phyloP scores from a whole-genome alignment of 2,113 vertebrate genomes.

The Ariopsis seemanni region DNA sequence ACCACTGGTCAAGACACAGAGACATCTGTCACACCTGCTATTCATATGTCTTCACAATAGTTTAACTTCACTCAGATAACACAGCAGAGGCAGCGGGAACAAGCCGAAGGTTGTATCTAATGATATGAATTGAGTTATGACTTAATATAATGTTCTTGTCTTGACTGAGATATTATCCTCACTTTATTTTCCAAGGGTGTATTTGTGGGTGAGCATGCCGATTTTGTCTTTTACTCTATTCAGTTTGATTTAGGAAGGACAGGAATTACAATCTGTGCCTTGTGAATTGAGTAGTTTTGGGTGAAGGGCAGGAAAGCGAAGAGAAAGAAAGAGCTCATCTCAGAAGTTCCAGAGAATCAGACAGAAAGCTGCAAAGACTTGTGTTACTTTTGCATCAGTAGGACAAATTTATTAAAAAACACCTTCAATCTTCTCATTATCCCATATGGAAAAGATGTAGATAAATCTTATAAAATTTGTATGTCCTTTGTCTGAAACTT shows the following conservation, averaged over 20 bases:
- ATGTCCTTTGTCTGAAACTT: too few species aligned
- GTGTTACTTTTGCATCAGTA: conserved; percentile 62
- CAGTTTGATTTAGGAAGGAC: background rate
- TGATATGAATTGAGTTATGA: conserved; percentile 23
- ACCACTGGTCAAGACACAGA: conserved; percentile 59
- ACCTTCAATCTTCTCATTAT: conserved; percentile 59
- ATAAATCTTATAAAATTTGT: too few species aligned
- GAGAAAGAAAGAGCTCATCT: conserved; percentile 44
- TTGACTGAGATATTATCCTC: background rate
- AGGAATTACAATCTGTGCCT: background rate
- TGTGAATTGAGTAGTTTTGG: background rate
- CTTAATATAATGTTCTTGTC: background rate
- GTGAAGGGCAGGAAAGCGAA: conserved; percentile 19
- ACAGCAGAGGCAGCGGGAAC: conserved; percentile 35
- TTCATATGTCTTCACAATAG: conserved; percentile 48
- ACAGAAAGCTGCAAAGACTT: conserved; percentile 53
- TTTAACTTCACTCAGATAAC: conserved; percentile 42
- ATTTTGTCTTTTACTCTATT: background rate
- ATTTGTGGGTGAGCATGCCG: background rate
- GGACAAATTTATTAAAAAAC: conserved; percentile 70
- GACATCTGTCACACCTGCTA: conserved; percentile 33
- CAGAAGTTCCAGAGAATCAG: conserved; percentile 32
- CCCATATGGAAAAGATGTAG: too few species aligned
- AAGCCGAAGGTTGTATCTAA: conserved; percentile 47
- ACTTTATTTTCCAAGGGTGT: background rate